Conservation (phyloP, 1,140 invertebrate genomes). For the Oscheius sp. region DNA sequence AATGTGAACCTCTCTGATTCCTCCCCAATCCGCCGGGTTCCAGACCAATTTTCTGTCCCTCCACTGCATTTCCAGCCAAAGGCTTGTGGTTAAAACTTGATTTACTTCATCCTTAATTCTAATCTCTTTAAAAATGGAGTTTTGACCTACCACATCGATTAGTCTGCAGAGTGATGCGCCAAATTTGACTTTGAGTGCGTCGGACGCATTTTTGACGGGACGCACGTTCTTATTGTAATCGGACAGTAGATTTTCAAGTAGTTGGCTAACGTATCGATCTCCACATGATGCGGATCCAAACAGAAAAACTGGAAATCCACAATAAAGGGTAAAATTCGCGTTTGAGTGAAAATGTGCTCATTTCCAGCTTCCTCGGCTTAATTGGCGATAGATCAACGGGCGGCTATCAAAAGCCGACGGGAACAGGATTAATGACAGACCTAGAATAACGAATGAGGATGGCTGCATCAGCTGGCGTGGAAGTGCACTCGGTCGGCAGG, state of each 20-base stretch:
- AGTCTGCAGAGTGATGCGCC: conserved; percentile 68
- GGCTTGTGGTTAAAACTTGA: conserved; percentile 92
- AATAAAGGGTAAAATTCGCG: too few species aligned
- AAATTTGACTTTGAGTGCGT: conserved; percentile 84
- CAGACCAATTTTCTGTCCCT: conserved; percentile 93
- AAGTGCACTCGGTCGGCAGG: background rate
- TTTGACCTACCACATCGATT: conserved; percentile 63
- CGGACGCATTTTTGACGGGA: conserved; percentile 87
- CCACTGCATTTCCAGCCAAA: conserved; percentile 90
- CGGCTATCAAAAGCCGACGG: background rate
- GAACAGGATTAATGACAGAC: background rate
- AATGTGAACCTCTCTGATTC: conserved; percentile 74
- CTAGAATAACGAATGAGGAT: background rate
- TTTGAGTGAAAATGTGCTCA: too few species aligned
- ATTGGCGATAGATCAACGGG: background rate
- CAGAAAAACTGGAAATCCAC: too few species aligned
- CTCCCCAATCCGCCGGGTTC: conserved; percentile 90
- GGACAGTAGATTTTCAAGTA: conserved; percentile 29
- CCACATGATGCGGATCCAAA: background rate
- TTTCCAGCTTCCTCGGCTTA: too few species aligned
- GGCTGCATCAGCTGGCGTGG: background rate
- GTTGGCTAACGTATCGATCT: conserved; percentile 5
- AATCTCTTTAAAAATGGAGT: conserved; percentile 3
- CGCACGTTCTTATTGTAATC: conserved; percentile 70
- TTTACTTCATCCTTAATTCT: conserved; percentile 81